These are phyloP conservation scores for Nothoprocta pentlandii DNA, from an alignment of 2,113 vertebrate species.

Conservation along the genomic window DNA sequence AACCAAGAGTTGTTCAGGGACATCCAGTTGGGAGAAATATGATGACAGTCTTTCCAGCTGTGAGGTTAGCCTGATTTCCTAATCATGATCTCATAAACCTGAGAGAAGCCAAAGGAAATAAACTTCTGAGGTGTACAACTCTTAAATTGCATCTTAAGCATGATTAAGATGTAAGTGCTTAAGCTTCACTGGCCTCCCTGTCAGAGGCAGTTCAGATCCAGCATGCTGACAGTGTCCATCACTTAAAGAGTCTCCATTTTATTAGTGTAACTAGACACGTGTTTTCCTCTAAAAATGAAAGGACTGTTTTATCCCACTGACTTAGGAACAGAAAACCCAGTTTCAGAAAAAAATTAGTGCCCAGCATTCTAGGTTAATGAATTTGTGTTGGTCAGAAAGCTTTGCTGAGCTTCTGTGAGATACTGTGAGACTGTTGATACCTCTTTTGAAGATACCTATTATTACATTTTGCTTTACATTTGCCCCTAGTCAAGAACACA, in stretches of 20 bases:
- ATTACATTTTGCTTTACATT: not conserved
- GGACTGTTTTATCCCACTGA: not conserved
- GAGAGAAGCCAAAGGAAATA: not conserved
- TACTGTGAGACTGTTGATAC: not conserved
- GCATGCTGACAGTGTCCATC: not conserved
- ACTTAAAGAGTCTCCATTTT: not conserved
- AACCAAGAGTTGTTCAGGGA: not conserved
- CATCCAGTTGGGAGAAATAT: not conserved
- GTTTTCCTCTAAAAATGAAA: not conserved
- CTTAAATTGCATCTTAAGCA: constrained; percentile 22
- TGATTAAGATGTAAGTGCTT: not conserved
- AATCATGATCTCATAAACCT: not conserved
- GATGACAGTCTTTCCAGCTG: not conserved
- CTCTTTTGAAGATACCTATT: not conserved
- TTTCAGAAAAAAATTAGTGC: not conserved
- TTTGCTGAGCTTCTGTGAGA: not conserved
- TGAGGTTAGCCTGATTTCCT: constrained; percentile 2
- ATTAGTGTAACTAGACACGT: not conserved
- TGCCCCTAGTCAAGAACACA: not conserved
- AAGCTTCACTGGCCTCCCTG: not conserved
- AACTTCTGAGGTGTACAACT: not conserved
- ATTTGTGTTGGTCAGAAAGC: not conserved
- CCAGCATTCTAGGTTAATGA: not conserved
- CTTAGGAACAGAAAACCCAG: not conserved
- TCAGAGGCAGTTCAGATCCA: not conserved